Evolutionary conservation across 1,140 invertebrate species (phyloP), one percentile per base, ranked within the genome.

Genomic region (Cyrtorhinus lividipennis): DNA sequence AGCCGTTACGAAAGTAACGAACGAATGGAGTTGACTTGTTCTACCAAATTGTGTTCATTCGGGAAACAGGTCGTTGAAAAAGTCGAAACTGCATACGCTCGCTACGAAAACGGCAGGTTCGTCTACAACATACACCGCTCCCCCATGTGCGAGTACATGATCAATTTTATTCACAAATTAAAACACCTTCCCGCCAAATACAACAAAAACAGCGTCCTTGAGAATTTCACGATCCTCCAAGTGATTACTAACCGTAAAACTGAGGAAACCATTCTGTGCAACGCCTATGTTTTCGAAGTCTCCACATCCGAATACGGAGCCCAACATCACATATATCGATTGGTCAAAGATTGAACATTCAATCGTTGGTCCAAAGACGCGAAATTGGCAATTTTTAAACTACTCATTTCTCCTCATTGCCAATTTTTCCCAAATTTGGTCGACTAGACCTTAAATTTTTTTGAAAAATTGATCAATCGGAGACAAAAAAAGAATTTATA

Each of bases 91-190:
- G 94, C 97, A 74, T 96, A 95, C 76, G 90, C 92, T 48, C 81
- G 90, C 65, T 92, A 92, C 75, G 94, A 98, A 74, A 94, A 93
- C 74, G 92, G 92, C 24, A 83, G 90, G 67, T 98, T 95, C 78
- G 87, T 98, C 18, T 53, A 53, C 18, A 53, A 53, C 48, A 53
- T 53, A 12, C 48, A 53, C 48, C 57, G 94, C 65, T 98, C 94
- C 63, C 94, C 95, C 1, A 98, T 99, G 95, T 99, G 96, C 81
- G 95, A 99, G 76, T 99, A 99, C 75, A 98, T 99, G 95, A 95
- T 98, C 72, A 97, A 97, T 77, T 98, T 98, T 75, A 98, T 99
- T 72, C 91, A 95, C 76, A 98, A 98, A 79, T 81, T 98, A 65
- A 97, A 97, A 77, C 90, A 95, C 76, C 79, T 98, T 71, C 94